Evolutionary conservation across 2,113 vertebrate species (phyloP), one percentile per base, ranked within the genome.

Genomic region (Vimba vimba): DNA sequence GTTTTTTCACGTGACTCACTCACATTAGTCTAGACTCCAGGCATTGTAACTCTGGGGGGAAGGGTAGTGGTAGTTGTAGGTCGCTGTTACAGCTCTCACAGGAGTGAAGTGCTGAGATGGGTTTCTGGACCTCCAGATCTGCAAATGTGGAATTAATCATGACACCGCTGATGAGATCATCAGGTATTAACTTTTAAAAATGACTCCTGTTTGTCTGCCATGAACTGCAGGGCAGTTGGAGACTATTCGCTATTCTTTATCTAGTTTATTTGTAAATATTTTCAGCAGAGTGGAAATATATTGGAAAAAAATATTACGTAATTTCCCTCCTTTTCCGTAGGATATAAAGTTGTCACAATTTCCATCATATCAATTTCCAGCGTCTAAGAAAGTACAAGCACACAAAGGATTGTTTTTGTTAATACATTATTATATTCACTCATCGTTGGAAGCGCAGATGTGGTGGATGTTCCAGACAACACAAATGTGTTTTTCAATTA

Each of bases 1-100:
- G 5, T 52, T 10, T 57, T 77, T 45, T 60, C 12, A 75, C 8
- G 27, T 69, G 55, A 85, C 43, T 87, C 83, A 82, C 79, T 89
- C 57, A 59, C 77, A 59, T 36, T 60, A 69, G 87, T 86, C 59
- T 75, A 73, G 55, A 52, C 82, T 50, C 60, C 27, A 33, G 52
- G 55, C 76, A 11, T 50, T 64, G 68, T 23, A 25, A 68, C 43
- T 36, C 59, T 68, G 30, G 71, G 82, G 79, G 84, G 64, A 60
- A 33, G 19, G 45, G 74, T 43, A 43, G 17, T 47, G 62, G 19
- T 7, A 43, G 36, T 59, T n/a, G 71, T 43, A 25, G 55, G 17
- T 73, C 10, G 50, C 39, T 66, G 8, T 33, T 62, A 55, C 55
- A 23, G 82, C 55, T 75, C 25, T 17, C 76, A 57, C 12, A 33